Percentiles rank a stretch among this genome's conserved stretches.
Evolutionary conservation across 2,113 vertebrate species (phyloP).

Genomic region (Isichthys henryi): DNA sequence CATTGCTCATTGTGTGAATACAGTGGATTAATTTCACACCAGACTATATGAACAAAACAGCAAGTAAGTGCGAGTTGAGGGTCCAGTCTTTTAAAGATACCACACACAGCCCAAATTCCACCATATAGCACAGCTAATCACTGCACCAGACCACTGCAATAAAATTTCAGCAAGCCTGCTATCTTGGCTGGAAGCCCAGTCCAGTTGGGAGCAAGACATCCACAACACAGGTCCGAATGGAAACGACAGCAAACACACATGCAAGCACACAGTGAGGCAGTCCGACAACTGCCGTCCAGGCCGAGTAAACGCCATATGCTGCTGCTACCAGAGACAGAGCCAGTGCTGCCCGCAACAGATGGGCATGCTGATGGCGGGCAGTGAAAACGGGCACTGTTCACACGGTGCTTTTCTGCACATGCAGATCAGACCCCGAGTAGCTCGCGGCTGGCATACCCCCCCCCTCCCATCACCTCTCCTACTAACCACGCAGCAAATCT

Average conservation of each 20-base stretch:
- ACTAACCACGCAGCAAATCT: constrained; percentile 24
- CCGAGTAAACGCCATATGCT: not conserved
- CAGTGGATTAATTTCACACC: not conserved
- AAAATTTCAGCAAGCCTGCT: constrained; percentile 22
- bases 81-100: not conserved
- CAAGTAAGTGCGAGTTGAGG: not conserved
- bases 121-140: constrained; percentile 29
- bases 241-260: constrained; percentile 6
- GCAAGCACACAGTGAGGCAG: not conserved
- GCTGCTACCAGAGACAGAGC: constrained; percentile 13
- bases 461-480: constrained; percentile 26
- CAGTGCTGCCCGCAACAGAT: constrained; percentile 50
- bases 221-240: not conserved
- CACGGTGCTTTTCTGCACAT: constrained; percentile 9
- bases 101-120: not conserved
- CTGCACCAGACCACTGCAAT: constrained; percentile 64
- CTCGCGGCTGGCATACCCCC: not conserved
- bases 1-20: not conserved
- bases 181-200: constrained; percentile 25
- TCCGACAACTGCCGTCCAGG: not conserved
- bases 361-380: constrained; percentile 41
- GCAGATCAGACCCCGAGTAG: constrained; percentile 6
- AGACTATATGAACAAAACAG: not conserved
- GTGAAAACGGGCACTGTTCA: constrained; percentile 42
- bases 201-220: not conserved